Conservation (phyloP, 1,140 invertebrate genomes). For the Cotesia vestalis region DNA sequence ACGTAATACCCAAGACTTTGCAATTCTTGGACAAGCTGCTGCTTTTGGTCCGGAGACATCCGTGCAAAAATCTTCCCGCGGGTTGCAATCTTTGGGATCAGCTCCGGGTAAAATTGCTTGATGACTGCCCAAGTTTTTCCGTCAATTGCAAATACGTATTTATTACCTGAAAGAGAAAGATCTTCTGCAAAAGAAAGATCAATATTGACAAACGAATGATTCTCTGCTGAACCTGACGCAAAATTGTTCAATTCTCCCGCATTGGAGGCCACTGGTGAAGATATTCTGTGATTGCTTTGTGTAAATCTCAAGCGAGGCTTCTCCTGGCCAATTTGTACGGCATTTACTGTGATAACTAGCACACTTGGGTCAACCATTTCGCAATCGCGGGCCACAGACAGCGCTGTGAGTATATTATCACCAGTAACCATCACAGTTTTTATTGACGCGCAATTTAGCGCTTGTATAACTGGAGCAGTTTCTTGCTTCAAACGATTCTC, state of each 20-base stretch:
- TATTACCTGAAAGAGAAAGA: slow-evolving; percentile 50
- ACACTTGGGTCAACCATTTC: slow-evolving; percentile 81
- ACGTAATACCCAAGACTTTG: slow-evolving; percentile 85
- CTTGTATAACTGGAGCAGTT: slow-evolving; percentile 78
- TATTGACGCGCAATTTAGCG: slow-evolving; percentile 81
- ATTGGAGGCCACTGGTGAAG: slow-evolving; percentile 31
- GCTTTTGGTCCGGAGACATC: slow-evolving; percentile 96
- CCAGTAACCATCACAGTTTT: slow-evolving; percentile 94
- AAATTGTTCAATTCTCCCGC: slow-evolving; percentile 60
- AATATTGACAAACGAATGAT: slow-evolving; percentile 51
- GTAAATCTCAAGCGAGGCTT: slow-evolving; percentile 64
- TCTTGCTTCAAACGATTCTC: slow-evolving; percentile 91
- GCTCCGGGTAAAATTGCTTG: slow-evolving; percentile 73
- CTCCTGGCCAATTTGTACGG: slow-evolving; percentile 58
- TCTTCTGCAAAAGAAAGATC: slow-evolving; percentile 56
- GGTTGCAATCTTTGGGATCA: slow-evolving; percentile 75
- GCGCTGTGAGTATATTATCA: slow-evolving; percentile 92
- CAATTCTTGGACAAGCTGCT: slow-evolving; percentile 85
- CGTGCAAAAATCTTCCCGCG: slow-evolving; percentile 91
- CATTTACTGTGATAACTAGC: slow-evolving; percentile 78
- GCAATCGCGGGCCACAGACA: slow-evolving; percentile 91
- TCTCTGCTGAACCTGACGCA: slow-evolving; percentile 69
- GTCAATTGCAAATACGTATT: slow-evolving; percentile 76
- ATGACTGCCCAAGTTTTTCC: slow-evolving; percentile 78
- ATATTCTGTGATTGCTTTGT: slow-evolving; percentile 56